Evolutionary conservation across 2,888 invertebrate species (phyloP).

Genomic region (Lasioglossum oenotherae): DNA sequence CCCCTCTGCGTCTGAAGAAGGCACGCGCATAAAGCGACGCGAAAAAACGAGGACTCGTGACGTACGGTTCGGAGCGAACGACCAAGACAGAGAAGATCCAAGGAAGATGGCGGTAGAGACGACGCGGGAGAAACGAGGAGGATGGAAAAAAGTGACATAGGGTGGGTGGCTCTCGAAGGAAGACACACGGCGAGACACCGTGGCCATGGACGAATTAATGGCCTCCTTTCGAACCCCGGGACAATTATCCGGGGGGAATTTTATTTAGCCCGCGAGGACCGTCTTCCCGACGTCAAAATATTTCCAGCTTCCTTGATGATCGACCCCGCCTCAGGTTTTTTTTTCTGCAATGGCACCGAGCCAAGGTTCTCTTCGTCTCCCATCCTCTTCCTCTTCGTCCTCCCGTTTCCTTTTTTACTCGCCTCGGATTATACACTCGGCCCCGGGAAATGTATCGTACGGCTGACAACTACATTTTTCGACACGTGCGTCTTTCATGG

Average conservation of each 20-base stretch:
- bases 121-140: not conserved
- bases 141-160: not conserved
- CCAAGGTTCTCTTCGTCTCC: constrained; percentile 42
- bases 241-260: constrained; percentile 69
- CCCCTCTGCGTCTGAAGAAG: constrained; percentile 58
- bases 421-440: constrained; percentile 45
- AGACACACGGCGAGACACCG: constrained; percentile 63
- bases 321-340: constrained; percentile 43
- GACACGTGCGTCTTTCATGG: constrained; percentile 47
- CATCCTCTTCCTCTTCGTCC: not conserved
- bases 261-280: constrained; percentile 60
- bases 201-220: constrained; percentile 69
- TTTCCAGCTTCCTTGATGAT: constrained; percentile 68
- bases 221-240: constrained; percentile 48
- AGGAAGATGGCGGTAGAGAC: not conserved
- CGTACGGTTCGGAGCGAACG: constrained; percentile 20
- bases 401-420: constrained; percentile 11
- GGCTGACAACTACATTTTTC: constrained; percentile 68
- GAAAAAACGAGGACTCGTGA: constrained; percentile 51
- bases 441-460: constrained; percentile 61
- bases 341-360: constrained; percentile 51
- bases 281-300: constrained; percentile 64
- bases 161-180: constrained; percentile 35
- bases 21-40: constrained; percentile 66
- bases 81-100: not conserved